phyloP scores from a whole-genome alignment of 2,888 invertebrate genomes.

The Glyphotaelius pellucidus region DNA sequence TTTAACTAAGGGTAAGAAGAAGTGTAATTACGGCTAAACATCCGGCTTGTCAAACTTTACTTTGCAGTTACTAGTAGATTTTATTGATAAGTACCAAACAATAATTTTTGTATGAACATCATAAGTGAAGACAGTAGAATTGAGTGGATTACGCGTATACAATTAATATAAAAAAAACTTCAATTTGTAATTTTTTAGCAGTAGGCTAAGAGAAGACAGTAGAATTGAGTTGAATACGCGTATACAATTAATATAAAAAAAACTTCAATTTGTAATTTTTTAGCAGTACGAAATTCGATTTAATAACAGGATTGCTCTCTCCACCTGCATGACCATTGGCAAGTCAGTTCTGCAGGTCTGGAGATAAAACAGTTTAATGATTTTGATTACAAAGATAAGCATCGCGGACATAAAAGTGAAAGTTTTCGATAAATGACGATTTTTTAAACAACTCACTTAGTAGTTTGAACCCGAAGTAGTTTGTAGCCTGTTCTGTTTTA shows the following conservation, averaged over 20 bases:
- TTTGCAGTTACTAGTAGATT: background rate
- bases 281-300: background rate
- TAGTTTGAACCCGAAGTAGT: background rate
- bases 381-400: background rate
- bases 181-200: too few species aligned
- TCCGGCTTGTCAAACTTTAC: background rate
- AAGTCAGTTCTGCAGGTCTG: background rate
- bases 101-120: too few species aligned
- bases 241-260: background rate
- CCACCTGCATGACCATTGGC: background rate
- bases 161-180: too few species aligned
- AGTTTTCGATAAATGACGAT: background rate
- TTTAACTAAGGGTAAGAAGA: background rate
- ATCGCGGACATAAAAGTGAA: background rate
- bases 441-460: background rate
- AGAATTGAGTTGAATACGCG: too few species aligned
- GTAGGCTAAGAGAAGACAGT: too few species aligned
- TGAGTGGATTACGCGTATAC: background rate
- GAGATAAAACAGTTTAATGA: too few species aligned
- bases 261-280: too few species aligned
- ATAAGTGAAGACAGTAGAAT: too few species aligned
- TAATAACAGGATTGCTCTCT: background rate
- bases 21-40: background rate
- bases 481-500: background rate
- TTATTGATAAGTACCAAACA: too few species aligned